A percentile compares a stretch with the other conserved stretches of the same genome.
Evolutionary conservation across 2,797 vertebrate species (phyloP).

Genomic region (Chloroceryle inda): DNA sequence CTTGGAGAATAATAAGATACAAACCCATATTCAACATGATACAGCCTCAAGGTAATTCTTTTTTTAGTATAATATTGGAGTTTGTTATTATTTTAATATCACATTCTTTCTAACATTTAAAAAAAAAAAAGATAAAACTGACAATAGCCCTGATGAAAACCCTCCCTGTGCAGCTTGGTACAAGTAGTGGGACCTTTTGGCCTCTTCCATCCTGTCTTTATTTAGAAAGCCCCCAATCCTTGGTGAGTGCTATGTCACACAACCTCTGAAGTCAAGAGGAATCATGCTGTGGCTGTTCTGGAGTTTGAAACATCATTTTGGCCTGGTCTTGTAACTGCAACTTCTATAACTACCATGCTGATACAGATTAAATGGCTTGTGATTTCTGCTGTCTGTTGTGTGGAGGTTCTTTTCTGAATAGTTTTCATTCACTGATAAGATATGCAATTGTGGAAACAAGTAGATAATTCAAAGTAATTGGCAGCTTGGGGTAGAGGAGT

Average conservation of each 20-base stretch:
- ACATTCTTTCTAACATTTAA: background rate
- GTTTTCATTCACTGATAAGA: background rate
- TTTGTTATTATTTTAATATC: background rate
- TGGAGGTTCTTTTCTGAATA: background rate
- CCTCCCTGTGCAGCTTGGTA: background rate
- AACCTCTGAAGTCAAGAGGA: background rate
- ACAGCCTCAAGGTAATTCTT: background rate
- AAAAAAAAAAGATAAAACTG: background rate
- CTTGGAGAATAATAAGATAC: background rate
- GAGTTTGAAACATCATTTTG: background rate
- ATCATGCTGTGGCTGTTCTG: background rate
- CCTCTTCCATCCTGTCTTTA: background rate
- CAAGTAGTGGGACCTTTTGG: background rate
- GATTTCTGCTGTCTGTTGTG: background rate
- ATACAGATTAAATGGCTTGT: background rate
- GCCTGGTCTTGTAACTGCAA: background rate
- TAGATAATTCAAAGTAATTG: conserved; percentile 14
- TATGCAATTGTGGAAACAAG: background rate
- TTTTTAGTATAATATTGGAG: background rate
- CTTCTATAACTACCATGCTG: background rate
- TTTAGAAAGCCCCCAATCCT: background rate
- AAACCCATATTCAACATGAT: background rate
- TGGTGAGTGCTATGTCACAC: background rate
- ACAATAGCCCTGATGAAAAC: background rate
- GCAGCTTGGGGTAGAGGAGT: background rate